Base-by-base conservation (phyloP, 2,888 invertebrate species). In the Oligia latruncula region DNA sequence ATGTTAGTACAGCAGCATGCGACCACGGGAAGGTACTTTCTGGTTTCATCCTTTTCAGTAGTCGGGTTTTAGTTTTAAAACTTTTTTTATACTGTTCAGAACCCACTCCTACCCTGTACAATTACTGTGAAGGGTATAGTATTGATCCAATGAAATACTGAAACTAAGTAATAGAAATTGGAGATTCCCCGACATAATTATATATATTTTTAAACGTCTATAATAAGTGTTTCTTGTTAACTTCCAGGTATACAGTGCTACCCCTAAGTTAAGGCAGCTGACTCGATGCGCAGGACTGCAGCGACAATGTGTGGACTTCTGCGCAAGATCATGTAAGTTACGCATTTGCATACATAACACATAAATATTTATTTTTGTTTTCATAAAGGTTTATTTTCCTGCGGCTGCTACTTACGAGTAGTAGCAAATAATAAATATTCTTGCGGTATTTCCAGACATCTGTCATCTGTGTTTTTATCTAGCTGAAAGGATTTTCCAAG, bases 221-320 rank as follows among this genome's bases (percentile, higher is more conserved):
- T 29, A 29, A 29, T 40, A 66, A 66, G 13, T 2, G 5, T 23
- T 9, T 9, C 9, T 65, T 40, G 13, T 66, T 46, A 20, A 20
- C 23, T 83, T 87, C 0, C 90, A 95, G 95, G 97, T 98, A 77
- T 98, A 98, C 94, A 97, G 98, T 65, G 97, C 98, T 11, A 98
- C 98, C 0, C 98, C 98, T 1, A 97, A 98, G 90, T 94, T 98
- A 76, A 96, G 97, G 78, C 97, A 97, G 90, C 93, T 98, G 81
- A 97, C 97, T 17, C 97, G 98, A 65, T 97, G 98, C 90, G 95
- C 96, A 8, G 96, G 97, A 0, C 94, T 98, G 46, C 98, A 98
- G 92, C 97, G 97, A 68, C 98, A 98, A 89, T 98, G 98, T 91
- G 95, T 98, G 11, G 97, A 97, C 83, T 98, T 97, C 94, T 98